Evolutionary conservation across 2,888 invertebrate species (phyloP), one percentile per base, ranked within the genome.

Genomic region (Cheilosia vernalis): DNA sequence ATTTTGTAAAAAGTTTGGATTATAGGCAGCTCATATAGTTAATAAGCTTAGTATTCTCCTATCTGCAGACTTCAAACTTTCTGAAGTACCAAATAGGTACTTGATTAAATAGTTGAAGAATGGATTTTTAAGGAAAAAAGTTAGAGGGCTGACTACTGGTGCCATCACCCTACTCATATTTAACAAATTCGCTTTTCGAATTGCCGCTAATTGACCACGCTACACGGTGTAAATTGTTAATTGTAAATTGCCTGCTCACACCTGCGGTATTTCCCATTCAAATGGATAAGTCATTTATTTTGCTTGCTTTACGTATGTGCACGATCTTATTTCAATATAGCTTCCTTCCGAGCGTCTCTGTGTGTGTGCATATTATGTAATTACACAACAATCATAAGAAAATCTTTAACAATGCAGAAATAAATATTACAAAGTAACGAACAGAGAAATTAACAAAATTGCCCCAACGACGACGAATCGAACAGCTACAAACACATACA

Each of bases 371-470:
- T n/a, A 21, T 4, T 13, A 37, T 60, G 53, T 72, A 80, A 80
- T 80, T 73, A 73, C 60, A 19, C 67, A 30, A 47, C 74, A 61
- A 61, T 56, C 67, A 74, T 76, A 4, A 53, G 27, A 5, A 58
- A 37, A 58, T 63, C 55, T 40, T 55, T 53, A 77, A 83, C 66
- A 78, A 83, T 72, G 49, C 60, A 78, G 66, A 78, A 73, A 78
- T 58, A 60, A 51, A 42, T 56, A 42, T 47, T 37, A 37, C 37
- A 47, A 72, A 6, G 56, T 61, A 69, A 15, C 33, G 60, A 51
- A 21, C 13, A 55, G 21, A 47, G 30, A 66, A 82, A 70, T 76
- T 61, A 67, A 67, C 67, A 55, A 83, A 83, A 78, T 83, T 83
- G 55, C 78, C 73, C 37, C 37, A 33, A 7, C 13, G 13, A n/a